Base-by-base conservation (phyloP, 1,140 invertebrate species). In the Batillaria attramentaria region DNA sequence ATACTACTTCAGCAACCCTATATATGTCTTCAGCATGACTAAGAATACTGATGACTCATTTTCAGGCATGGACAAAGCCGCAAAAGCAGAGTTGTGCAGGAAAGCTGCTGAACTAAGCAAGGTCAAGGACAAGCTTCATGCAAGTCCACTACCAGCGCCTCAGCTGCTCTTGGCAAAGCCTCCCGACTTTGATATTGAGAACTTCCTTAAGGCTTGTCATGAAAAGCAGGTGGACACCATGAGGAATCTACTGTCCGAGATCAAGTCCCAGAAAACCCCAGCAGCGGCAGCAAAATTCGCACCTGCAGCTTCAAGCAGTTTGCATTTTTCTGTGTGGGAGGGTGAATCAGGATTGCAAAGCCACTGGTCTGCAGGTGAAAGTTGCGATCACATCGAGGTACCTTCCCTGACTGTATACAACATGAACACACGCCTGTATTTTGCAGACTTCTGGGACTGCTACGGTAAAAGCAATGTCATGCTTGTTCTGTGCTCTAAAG, bases 401-500 rank as follows among this genome's bases (percentile, higher is more conserved):
- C 78, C 77, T 24, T 72, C 81, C 33, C 28, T 72, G 8, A 13
- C 69, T 0, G 73, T 84, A 50, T 66, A 84, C 8, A 66, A 83
- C 31, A 10, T 43, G n/a, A 50, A 70, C 24, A 73, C 50, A 6
- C 82, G 84, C 24, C 35, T 87, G 62, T 87, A 87, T 62, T 87
- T 87, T 77, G 83, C 86, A 16, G 85, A 87, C 75, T 87, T 83
- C 57, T 86, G 84, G 79, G 85, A 82, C 70, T 80, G 80, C 35
- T 72, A 79, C 78, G 62, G 65, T 37, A 77, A 78, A n/a, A 85
- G 86, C 77, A 83, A 85, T 65, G 81, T 85, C 16, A 85, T 81
- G 0, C 33, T 87, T 0, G 86, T 86, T 2, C 24, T 86, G 13
- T 82, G 84, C 20, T 39, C 69, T 39, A 54, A 54, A 46, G 72